Percentiles rank a stretch among this genome's conserved stretches.
These are phyloP conservation scores for Dicerorhinus sumatrensis DNA, from an alignment of 2,113 vertebrate species.

Conservation along the genomic window DNA sequence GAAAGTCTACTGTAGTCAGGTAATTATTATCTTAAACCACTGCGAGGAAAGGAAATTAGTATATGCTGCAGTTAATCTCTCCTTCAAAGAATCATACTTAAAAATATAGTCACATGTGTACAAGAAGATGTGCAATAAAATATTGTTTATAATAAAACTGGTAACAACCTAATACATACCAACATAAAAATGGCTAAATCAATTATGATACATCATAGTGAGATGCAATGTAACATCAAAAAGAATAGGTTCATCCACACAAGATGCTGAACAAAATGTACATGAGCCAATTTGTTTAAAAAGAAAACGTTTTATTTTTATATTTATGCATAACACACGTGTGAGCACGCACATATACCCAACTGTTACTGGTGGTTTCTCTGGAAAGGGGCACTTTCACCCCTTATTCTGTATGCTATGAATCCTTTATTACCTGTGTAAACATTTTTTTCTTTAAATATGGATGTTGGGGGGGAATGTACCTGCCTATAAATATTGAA, in stretches of 20 bases:
- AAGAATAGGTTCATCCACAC: neutral
- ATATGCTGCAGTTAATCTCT: neutral
- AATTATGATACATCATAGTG: neutral
- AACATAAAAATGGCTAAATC: neutral
- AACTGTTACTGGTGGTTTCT: neutral
- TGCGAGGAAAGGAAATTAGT: neutral
- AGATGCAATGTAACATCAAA: neutral
- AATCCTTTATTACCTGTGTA: neutral
- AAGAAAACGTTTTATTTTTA: neutral
- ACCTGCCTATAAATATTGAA: neutral
- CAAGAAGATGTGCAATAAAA: neutral
- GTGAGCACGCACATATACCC: neutral
- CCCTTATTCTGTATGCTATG: neutral
- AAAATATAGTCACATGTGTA: neutral
- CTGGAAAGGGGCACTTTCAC: neutral
- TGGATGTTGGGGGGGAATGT: too few relatives aligned
- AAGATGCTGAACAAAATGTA: slow-evolving; percentile 25
- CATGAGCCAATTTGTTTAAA: neutral
- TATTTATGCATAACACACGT: neutral
- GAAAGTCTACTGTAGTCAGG: neutral
- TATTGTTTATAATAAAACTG: neutral
- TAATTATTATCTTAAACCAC: neutral
- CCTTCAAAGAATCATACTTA: neutral
- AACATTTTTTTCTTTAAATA: neutral
- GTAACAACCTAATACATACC: neutral